A percentile compares a stretch with the other conserved stretches of the same genome.
Conservation (phyloP, 1,140 invertebrate genomes). For the Polypedilum vanderplanki region DNA sequence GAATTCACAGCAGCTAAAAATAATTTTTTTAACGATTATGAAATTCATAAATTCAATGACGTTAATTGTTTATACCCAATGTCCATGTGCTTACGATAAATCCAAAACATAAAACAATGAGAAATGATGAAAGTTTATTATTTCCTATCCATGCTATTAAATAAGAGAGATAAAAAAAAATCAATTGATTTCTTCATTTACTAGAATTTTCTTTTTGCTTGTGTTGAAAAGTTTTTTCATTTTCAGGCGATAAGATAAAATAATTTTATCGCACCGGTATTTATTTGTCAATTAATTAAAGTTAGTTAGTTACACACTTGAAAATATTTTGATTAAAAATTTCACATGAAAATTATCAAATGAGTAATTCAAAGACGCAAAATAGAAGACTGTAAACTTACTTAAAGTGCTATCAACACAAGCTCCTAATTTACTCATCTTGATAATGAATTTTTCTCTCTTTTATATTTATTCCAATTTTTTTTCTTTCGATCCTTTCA, state of each 20-base stretch:
- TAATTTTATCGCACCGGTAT: too few species aligned
- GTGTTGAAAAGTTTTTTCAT: neutral
- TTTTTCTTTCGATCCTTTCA: neutral
- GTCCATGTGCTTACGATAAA: neutral
- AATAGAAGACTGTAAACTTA: neutral
- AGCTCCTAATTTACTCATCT: conserved; percentile 4
- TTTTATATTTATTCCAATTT: neutral
- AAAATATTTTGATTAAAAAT: too few species aligned
- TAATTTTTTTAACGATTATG: neutral
- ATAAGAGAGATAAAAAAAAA: neutral
- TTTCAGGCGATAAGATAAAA: neutral
- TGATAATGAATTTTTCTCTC: neutral
- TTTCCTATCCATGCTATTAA: conserved; percentile 3
- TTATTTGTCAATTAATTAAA: too few species aligned
- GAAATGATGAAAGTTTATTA: conserved; percentile 5
- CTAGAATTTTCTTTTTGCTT: neutral
- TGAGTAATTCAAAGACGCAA: too few species aligned
- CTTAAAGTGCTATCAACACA: conserved; percentile 8
- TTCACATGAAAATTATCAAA: too few species aligned
- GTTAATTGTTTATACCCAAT: neutral
- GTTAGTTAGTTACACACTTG: too few species aligned
- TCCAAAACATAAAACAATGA: neutral
- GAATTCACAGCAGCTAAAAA: neutral
- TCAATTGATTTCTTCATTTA: neutral
- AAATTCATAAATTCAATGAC: neutral